Base-by-base conservation (phyloP, 2,888 invertebrate species). In the Drosophila seclusa region DNA sequence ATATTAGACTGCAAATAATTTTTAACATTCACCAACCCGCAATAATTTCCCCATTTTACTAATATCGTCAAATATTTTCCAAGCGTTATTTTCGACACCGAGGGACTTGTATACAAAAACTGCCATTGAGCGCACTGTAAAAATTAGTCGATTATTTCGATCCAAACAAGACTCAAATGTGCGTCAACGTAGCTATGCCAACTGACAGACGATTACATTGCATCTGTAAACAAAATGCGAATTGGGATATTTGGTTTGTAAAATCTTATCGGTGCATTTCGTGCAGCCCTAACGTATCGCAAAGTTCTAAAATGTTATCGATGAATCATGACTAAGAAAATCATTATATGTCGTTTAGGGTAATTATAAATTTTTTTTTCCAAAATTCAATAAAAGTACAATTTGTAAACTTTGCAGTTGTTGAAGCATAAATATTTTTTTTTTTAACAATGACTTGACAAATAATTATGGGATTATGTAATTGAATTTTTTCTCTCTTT, bases 1-100 rank as follows among this genome's bases (percentile, higher is more conserved):
- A 27, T 82, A 82, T 60, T 82, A 83, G 50, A 38, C 27, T 5
- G 45, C 34, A 18, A 79, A 83, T 42, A 57, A 73, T 18, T 42
- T 16, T 38, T 79, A 8, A 81, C 61, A 10, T 85, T 84, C 13
- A 59, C 49, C 13, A 85, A 83, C 18, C 2, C 66, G 4, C 31
- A 65, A 29, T 61, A 68, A 31, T 84, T 82, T 40, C 74, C 71
- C 1, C 80, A 86, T 58, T 78, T 84, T 38, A 69, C 60, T 38
- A 82, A 84, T 36, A 83, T 84, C 7, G 69, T 78, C 1, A 68
- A 72, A 29, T 78, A 80, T n/a, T 85, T 82, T 7, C 72, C 68
- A 2, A 55, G 53, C 16, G 31, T 81, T 10, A 74, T 82, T 0
- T 58, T 87, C 0, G 67, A 84, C 49, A 50, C 73, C 7, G 87